Base-by-base conservation (phyloP, 92 coral and sea anemone species). In the Umimayanthus kanabou region DNA sequence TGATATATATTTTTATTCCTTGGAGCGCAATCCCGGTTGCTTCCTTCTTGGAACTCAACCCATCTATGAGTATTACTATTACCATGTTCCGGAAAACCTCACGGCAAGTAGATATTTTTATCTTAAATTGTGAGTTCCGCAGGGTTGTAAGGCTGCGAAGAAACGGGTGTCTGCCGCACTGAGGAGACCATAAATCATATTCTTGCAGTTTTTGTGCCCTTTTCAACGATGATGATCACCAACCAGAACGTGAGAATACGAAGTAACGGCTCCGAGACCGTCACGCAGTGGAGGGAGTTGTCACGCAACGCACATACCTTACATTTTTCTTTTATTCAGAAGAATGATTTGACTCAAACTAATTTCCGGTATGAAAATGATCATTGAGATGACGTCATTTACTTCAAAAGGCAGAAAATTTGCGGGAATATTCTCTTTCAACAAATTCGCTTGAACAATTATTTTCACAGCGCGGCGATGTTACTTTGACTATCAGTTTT, bases 291-390 rank as follows among this genome's bases (percentile, higher is more conserved):
- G 26, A 61, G 69, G 69, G 77, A 73, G 82, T 13, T 49, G 69
- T 79, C 82, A 79, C 82, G 82, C 82, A 50, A 79, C 65, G 8
- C 39, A 22, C 82, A 79, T 79, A 50, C 65, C 39, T 28, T 67
- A 28, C 61, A 79, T 79, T 79, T n/a, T 78, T 37, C 4, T 79
- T 49, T 47, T 8, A 25, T 33, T 33, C 37, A 33, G 37, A 33
- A 0, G 37, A 33, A 33, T 22, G 28, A 5, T 29, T 74, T 2
- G 39, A 30, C 47, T 9, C 47, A 73, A 5, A 49, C 18, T 79
- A 33, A 45, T 50, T 79, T 79, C 82, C 82, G 82, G 69, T 8
- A 26, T 29, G 43, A 79, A 49, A 78, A 49, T 26, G 26, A 25
- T 26, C 42, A 28, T 11, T 13, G 39, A 33, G 4, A 39, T 75